Evolutionary conservation across 2,113 vertebrate genomes (phyloP).

Genomic region (Leptobrachium ailaonicum): DNA sequence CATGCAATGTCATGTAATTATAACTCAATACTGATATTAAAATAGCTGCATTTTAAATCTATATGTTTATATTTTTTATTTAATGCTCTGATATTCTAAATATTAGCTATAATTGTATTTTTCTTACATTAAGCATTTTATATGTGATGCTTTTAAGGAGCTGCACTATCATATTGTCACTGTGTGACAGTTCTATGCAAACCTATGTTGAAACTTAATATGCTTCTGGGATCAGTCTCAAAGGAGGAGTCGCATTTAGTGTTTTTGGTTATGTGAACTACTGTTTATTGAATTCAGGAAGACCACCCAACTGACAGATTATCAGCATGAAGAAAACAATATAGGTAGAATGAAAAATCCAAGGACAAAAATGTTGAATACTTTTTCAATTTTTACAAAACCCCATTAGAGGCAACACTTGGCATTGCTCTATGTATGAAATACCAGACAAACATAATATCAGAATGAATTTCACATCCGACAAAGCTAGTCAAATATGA

Average conservation of each 20-base stretch:
- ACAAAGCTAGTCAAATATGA: slow-evolving; percentile 29
- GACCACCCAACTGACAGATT: slow-evolving; percentile 20
- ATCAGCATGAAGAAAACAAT: fast-evolving
- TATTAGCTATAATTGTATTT: too few relatives aligned
- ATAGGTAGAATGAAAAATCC: slow-evolving; percentile 1
- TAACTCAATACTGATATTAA: too few relatives aligned
- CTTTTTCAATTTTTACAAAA: slow-evolving; percentile 5
- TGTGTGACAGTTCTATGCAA: slow-evolving; percentile 33
- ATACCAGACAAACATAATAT: background rate
- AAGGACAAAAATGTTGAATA: slow-evolving; percentile 20
- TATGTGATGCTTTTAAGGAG: slow-evolving; percentile 22
- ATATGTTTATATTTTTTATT: too few relatives aligned
- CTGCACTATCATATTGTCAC: slow-evolving; percentile 40
- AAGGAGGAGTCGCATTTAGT: slow-evolving; percentile 54
- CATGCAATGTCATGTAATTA: too few relatives aligned
- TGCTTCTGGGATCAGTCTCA: slow-evolving; percentile 43
- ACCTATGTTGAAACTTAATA: slow-evolving; percentile 49
- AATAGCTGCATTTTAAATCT: too few relatives aligned
- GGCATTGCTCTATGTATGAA: slow-evolving; percentile 6
- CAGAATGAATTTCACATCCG: background rate
- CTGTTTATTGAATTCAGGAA: slow-evolving; percentile 29
- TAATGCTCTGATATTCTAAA: too few relatives aligned
- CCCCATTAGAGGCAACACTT: slow-evolving; percentile 14
- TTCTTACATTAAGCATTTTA: too few relatives aligned
- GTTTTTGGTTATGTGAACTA: slow-evolving; percentile 53